phyloP scores from a whole-genome alignment of 2,888 invertebrate genomes.

The Polymixis flavicincta region DNA sequence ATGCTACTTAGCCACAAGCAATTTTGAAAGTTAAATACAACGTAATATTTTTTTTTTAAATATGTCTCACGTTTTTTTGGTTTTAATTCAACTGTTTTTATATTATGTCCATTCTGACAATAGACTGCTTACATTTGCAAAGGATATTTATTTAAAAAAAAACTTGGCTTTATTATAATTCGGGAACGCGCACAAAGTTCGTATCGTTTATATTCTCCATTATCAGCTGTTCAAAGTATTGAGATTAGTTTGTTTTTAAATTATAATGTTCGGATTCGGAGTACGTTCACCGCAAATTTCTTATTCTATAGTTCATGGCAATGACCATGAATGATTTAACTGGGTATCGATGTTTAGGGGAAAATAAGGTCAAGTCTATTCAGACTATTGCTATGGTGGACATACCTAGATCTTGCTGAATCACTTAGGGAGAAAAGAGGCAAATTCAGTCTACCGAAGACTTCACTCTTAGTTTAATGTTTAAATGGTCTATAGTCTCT shows the following conservation, averaged over 20 bases:
- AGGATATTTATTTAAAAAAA: conserved; percentile 31
- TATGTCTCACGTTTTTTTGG: neutral
- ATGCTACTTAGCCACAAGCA: too few relatives aligned
- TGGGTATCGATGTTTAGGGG: conserved; percentile 8
- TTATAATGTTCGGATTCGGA: conserved; percentile 47
- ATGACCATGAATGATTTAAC: conserved; percentile 25
- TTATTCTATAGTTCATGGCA: conserved; percentile 36
- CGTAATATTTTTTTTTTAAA: too few relatives aligned
- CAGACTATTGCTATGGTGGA: neutral
- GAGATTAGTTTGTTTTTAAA: conserved; percentile 59
- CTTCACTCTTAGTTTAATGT: neutral
- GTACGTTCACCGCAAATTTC: conserved; percentile 58
- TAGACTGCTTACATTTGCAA: conserved; percentile 8
- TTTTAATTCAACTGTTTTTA: conserved; percentile 1
- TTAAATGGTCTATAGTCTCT: neutral
- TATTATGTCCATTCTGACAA: neutral
- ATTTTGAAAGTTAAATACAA: too few relatives aligned
- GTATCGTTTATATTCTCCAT: conserved; percentile 54
- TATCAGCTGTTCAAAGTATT: conserved; percentile 65
- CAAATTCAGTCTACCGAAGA: too few relatives aligned
- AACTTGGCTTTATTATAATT: conserved; percentile 27
- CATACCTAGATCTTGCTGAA: conserved; percentile 1
- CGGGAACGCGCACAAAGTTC: conserved; percentile 18
- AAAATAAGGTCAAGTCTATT: conserved; percentile 36
- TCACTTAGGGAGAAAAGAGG: neutral